A percentile compares a stretch with the other conserved stretches of the same genome.
These are phyloP conservation scores for Zapornia atra DNA, from an alignment of 2,113 vertebrate species.

Conservation along the genomic window DNA sequence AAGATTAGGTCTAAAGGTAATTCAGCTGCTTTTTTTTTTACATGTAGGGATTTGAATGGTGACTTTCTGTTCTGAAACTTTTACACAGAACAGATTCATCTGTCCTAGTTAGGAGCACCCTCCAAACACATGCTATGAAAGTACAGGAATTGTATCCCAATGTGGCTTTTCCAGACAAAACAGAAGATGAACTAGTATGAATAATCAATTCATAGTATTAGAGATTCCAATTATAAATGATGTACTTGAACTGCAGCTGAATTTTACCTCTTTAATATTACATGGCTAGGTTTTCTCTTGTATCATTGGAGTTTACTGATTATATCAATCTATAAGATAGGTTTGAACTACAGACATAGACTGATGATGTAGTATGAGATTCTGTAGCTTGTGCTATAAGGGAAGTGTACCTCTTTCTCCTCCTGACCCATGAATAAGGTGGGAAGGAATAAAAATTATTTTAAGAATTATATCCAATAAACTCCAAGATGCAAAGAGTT, in stretches of 20 bases:
- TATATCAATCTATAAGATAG: not conserved
- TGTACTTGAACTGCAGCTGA: not conserved
- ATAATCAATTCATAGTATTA: not conserved
- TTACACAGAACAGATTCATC: not conserved
- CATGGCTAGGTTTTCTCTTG: rapidly evolving
- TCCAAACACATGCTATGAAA: not conserved
- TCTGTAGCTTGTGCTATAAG: not conserved
- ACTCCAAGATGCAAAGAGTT: not conserved
- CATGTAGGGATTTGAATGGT: not conserved
- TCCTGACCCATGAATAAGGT: not conserved
- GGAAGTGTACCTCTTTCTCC: not conserved
- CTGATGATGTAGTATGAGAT: not conserved
- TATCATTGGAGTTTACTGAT: not conserved
- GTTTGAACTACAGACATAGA: not conserved
- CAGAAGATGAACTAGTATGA: not conserved
- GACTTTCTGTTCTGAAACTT: not conserved
- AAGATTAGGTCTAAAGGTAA: not conserved
- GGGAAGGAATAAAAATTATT: not conserved
- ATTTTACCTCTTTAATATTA: not conserved
- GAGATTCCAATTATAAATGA: not conserved
- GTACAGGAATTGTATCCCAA: rapidly evolving
- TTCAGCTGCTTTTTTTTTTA: not conserved
- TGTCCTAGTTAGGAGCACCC: not conserved
- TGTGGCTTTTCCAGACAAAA: not conserved
- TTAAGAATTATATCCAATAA: not conserved